A percentile compares a stretch with the other conserved stretches of the same genome.
Conservation (phyloP, 2,797 vertebrate species). For the Peromyscus aztecus region DNA sequence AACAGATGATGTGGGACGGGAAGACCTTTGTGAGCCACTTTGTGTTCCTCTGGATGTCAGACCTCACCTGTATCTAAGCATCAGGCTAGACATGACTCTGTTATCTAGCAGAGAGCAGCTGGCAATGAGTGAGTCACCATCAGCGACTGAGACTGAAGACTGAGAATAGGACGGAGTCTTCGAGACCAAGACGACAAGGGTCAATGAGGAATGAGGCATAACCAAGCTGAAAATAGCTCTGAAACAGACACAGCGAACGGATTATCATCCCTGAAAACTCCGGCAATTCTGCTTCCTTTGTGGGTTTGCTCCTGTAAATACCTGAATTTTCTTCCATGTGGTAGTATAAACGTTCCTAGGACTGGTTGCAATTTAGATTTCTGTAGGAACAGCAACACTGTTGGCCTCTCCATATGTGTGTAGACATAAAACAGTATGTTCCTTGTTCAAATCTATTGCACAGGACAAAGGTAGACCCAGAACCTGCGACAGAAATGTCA, state of each 20-base stretch:
- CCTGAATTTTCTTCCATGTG: slow-evolving; percentile 56
- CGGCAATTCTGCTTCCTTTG: slow-evolving; percentile 54
- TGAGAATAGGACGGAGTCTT: slow-evolving; percentile 60
- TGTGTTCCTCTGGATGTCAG: slow-evolving; percentile 2
- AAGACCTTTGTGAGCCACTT: slow-evolving; percentile 35
- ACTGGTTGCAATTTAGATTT: slow-evolving; percentile 46
- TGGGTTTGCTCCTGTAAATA: slow-evolving; percentile 62
- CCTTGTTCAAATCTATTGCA: slow-evolving; percentile 33
- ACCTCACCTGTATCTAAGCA: slow-evolving; percentile 58
- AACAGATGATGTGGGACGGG: background rate
- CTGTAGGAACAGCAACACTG: background rate
- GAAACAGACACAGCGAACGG: slow-evolving; percentile 54
- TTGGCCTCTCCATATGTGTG: background rate
- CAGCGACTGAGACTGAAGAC: slow-evolving; percentile 49
- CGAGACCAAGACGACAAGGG: slow-evolving; percentile 68
- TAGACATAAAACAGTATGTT: slow-evolving; percentile 18
- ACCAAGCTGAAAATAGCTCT: slow-evolving; percentile 76
- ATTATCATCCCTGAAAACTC: slow-evolving; percentile 66
- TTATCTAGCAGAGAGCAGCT: slow-evolving; percentile 69
- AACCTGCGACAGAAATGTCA: slow-evolving; percentile 11
- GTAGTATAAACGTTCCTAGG: slow-evolving; percentile 27
- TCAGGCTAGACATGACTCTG: slow-evolving; percentile 55
- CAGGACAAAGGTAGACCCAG: slow-evolving; percentile 29
- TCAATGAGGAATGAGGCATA: slow-evolving; percentile 66
- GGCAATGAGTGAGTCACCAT: slow-evolving; percentile 72